These are phyloP conservation scores for Mechanitis mazaeus DNA, from an alignment of 2,888 invertebrate species.

Conservation along the genomic window DNA sequence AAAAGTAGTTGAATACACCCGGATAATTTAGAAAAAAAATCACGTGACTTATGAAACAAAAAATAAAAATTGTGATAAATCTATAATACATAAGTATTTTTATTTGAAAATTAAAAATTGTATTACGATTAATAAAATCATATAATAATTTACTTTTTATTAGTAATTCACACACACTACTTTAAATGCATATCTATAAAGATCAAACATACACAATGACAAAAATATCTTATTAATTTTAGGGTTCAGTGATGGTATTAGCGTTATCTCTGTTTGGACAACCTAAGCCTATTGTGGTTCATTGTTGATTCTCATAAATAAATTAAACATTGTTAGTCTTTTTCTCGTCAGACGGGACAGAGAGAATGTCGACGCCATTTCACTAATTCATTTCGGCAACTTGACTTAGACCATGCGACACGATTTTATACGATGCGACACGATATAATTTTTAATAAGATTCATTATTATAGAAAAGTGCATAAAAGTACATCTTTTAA, in stretches of 20 bases:
- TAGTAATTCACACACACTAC: neutral
- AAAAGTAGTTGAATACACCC: too few relatives aligned
- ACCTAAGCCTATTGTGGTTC: conserved; percentile 22
- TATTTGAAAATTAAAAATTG: too few relatives aligned
- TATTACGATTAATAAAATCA: too few relatives aligned
- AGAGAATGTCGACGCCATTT: conserved; percentile 68
- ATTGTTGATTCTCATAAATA: conserved; percentile 70
- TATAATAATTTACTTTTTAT: too few relatives aligned
- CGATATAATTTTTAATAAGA: neutral
- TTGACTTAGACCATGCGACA: conserved; percentile 38
- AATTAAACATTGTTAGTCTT: conserved; percentile 63
- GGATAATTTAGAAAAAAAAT: too few relatives aligned
- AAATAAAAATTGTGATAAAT: too few relatives aligned
- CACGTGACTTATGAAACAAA: too few relatives aligned
- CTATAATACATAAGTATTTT: too few relatives aligned
- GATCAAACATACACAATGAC: neutral
- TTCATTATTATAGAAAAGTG: neutral
- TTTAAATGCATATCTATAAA: neutral
- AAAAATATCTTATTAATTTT: conserved; percentile 18
- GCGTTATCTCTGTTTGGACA: conserved; percentile 25
- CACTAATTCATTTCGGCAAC: conserved; percentile 70
- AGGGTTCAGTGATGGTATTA: conserved; percentile 13
- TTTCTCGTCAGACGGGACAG: conserved; percentile 43
- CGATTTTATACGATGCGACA: conserved; percentile 28
- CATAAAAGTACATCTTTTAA: too few relatives aligned